Evolutionary conservation across 2,797 vertebrate species (phyloP), one percentile per base, ranked within the genome.

Genomic region (Gouania willdenowi): DNA sequence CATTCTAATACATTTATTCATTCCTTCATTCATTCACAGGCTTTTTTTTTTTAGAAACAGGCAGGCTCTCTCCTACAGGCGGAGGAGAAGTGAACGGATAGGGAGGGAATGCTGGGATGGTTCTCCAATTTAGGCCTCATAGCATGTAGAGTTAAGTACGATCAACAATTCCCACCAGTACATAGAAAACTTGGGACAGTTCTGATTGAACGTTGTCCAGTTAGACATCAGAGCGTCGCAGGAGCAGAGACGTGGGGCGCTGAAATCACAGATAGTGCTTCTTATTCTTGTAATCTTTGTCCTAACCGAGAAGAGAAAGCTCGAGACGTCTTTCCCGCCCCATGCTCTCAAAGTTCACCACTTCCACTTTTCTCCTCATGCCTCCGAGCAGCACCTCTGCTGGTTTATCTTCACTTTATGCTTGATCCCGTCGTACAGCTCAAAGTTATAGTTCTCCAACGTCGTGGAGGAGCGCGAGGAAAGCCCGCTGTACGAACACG

Each of bases 391-490:
- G 83, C 95, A 98, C 75, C 93, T 92, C 82, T 97, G 95, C 77
- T 97, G 95, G 84, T 97, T 96, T 66, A 95, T 94, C 89, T 98
- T 98, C 59, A 98, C 95, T 75, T 98, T 98, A 85, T 98, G 95
- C 86, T 98, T 97, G 79, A 97, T 94, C 55, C 96, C 96, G 0
- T 98, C 96, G 0, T 98, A 98, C 57, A 98, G 86, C 81, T 98
- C 95, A 0, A 98, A 98, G 89, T 98, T 98, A 90, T 98, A 98
- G 86, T 97, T 97, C 86, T 98, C 96, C 78, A 98, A 87, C 0
- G 96, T 98, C 10, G 96, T 97, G 72, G 95, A 97, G 84, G 92
- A 96, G 50, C 94, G 92, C 0, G 94, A 94, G 5, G 92, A 94
- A 3, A 98, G 90, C 40, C 95, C 93, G 0, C 91, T 85, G 3